phyloP scores from a whole-genome alignment of 2,888 invertebrate genomes.

The Thecophora atra region DNA sequence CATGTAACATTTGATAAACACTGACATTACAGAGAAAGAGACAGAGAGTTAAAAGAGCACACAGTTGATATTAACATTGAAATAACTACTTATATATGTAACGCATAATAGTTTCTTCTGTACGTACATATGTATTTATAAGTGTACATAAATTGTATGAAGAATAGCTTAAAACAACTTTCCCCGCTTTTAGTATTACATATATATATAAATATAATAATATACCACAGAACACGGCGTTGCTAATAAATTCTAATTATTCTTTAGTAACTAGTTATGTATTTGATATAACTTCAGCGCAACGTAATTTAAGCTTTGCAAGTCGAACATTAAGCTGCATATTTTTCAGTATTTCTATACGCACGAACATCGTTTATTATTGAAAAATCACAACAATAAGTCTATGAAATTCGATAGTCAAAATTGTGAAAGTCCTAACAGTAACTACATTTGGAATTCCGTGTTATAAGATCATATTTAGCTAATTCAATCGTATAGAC shows the following conservation, averaged over 20 bases:
- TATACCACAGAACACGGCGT: background rate
- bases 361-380: slow-evolving; percentile 18
- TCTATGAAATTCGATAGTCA: slow-evolving; percentile 47
- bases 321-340: background rate
- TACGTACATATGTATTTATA: background rate
- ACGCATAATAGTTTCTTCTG: too few species aligned
- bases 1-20: too few species aligned
- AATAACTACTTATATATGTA: too few species aligned
- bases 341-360: background rate
- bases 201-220: background rate
- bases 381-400: slow-evolving; percentile 65
- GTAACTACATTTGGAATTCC: too few species aligned
- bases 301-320: background rate
- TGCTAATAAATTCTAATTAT: background rate
- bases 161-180: background rate
- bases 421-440: background rate
- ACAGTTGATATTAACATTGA: background rate
- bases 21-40: too few species aligned
- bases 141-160: background rate
- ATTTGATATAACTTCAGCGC: background rate
- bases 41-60: background rate
- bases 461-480: too few species aligned
- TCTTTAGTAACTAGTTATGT: background rate
- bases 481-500: too few species aligned
- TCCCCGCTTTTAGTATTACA: background rate